These are phyloP conservation scores for Cherax destructor DNA, from an alignment of 1,140 invertebrate genomes.

Conservation along the genomic window DNA sequence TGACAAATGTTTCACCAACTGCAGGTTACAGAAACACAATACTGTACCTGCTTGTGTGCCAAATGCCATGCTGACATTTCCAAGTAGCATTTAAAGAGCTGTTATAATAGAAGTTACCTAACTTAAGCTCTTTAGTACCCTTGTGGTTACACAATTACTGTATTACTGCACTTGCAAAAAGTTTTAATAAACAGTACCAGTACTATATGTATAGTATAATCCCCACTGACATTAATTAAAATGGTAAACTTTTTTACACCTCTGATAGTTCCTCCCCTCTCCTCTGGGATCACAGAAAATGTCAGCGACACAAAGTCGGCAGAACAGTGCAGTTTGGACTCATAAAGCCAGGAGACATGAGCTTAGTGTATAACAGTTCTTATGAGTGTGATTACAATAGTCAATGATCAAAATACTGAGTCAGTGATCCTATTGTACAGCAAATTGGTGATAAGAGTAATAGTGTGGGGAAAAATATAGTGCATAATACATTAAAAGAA, in stretches of 20 bases:
- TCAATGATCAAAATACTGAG: too few relatives aligned
- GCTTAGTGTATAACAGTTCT: too few relatives aligned
- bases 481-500: too few relatives aligned
- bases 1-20: not conserved
- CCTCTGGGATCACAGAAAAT: conserved; percentile 1
- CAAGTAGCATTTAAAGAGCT: too few relatives aligned
- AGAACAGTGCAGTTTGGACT: not conserved
- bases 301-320: not conserved
- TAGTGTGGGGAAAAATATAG: too few relatives aligned
- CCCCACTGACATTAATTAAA: not conserved
- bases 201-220: not conserved
- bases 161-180: not conserved
- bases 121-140: too few relatives aligned
- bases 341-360: not conserved
- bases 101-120: too few relatives aligned
- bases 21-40: not conserved
- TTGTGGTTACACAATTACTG: too few relatives aligned
- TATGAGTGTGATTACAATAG: too few relatives aligned
- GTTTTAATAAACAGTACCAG: not conserved
- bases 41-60: not conserved
- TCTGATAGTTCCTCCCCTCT: not conserved
- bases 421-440: too few relatives aligned
- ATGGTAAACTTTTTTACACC: not conserved
- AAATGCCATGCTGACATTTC: not conserved
- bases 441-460: too few relatives aligned